Percentiles rank a stretch among this genome's conserved stretches.
Conservation (phyloP, 2,113 vertebrate genomes). For the Cephalopholis sonnerati region DNA sequence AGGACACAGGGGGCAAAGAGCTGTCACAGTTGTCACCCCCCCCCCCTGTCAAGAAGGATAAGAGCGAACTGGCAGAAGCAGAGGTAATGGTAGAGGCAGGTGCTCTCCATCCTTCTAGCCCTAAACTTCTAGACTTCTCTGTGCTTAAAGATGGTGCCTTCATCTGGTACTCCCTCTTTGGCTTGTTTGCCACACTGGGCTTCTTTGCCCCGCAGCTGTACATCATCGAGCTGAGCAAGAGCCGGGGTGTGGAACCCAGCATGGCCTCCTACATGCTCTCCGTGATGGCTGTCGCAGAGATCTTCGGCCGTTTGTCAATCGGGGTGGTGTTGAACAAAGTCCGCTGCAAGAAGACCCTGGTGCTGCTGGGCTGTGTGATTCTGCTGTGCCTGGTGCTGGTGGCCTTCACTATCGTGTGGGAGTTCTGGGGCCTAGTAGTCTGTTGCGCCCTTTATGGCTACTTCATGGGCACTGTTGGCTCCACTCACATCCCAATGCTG, state of each 20-base stretch:
- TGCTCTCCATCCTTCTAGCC: background rate
- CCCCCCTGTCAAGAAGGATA: slow-evolving; percentile 10
- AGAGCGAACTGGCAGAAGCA: slow-evolving; percentile 43
- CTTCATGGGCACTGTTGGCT: slow-evolving; percentile 91
- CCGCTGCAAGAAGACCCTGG: slow-evolving; percentile 90
- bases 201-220: slow-evolving; percentile 97
- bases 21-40: background rate
- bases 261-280: slow-evolving; percentile 91
- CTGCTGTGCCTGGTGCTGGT: slow-evolving; percentile 89
- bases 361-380: slow-evolving; percentile 89
- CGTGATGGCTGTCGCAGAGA: slow-evolving; percentile 91
- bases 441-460: slow-evolving; percentile 93
- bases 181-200: slow-evolving; percentile 94
- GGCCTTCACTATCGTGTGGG: slow-evolving; percentile 89
- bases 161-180: slow-evolving; percentile 94
- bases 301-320: slow-evolving; percentile 89
- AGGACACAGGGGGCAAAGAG: slow-evolving; percentile 50
- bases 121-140: slow-evolving; percentile 91
- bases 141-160: slow-evolving; percentile 90
- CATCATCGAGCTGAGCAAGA: slow-evolving; percentile 92
- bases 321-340: slow-evolving; percentile 90
- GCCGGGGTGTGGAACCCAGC: slow-evolving; percentile 86
- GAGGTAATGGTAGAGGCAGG: slow-evolving; percentile 5
- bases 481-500: slow-evolving; percentile 94
- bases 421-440: slow-evolving; percentile 91